Evolutionary conservation across 2,797 vertebrate species (phyloP).

Genomic region (Hemitrygon akajei): DNA sequence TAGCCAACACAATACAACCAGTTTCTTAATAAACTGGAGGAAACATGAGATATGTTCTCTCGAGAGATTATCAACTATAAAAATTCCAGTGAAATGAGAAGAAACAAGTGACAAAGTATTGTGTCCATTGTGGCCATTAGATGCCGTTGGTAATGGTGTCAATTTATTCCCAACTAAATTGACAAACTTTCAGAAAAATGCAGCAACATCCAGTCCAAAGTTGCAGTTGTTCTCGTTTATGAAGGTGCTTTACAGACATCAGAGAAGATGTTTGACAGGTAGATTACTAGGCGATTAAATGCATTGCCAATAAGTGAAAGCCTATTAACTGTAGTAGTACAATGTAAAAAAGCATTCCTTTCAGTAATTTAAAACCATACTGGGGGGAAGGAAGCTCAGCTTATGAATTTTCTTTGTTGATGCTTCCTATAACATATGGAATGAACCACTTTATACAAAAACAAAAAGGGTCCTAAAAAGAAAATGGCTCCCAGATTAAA

Average conservation of each 20-base stretch:
- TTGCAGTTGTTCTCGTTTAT: background rate
- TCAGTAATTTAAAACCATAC: background rate
- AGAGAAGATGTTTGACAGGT: background rate
- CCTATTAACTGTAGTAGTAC: background rate
- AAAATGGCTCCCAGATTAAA: background rate
- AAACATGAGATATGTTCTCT: background rate
- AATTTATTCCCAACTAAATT: background rate
- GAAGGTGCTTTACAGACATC: background rate
- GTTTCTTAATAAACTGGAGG: background rate
- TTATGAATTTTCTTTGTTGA: background rate
- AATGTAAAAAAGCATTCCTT: constrained; percentile 5
- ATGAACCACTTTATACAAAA: background rate
- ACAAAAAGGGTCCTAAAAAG: background rate
- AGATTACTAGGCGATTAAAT: background rate
- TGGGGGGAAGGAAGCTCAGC: background rate
- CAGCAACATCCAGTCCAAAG: background rate
- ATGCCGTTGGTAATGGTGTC: background rate
- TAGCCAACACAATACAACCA: too few relatives aligned
- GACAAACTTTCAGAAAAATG: background rate
- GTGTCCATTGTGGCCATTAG: background rate
- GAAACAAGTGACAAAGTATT: background rate
- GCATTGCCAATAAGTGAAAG: background rate
- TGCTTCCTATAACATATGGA: background rate
- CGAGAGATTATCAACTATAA: background rate
- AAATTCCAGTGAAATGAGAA: background rate